Conservation (phyloP, 2,113 vertebrate species). For the Seriola aureovittata region DNA sequence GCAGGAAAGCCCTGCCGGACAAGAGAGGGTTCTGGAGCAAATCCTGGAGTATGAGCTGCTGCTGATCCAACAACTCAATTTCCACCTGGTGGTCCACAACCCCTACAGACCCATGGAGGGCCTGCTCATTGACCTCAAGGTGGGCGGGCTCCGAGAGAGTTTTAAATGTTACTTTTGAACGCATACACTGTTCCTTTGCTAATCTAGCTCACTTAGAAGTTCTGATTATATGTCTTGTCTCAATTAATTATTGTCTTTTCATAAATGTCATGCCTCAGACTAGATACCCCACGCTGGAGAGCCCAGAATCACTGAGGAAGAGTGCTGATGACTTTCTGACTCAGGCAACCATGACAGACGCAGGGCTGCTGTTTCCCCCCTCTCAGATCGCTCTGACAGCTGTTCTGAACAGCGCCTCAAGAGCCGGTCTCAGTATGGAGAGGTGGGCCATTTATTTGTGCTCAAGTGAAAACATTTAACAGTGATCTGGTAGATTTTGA, state of each 20-base stretch:
- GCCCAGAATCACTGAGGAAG: constrained; percentile 94
- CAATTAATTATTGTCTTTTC: rapidly evolving
- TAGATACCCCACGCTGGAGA: constrained; percentile 91
- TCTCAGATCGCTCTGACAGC: constrained; percentile 94
- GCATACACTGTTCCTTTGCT: no score
- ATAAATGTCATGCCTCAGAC: constrained; percentile 81
- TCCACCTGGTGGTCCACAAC: constrained; percentile 96
- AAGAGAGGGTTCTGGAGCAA: constrained; percentile 92
- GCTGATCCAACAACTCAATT: constrained; percentile 96
- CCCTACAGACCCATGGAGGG: constrained; percentile 97
- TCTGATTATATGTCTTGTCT: neutral
- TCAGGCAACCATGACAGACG: constrained; percentile 90
- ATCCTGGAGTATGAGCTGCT: constrained; percentile 96
- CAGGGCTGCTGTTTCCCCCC: constrained; percentile 90
- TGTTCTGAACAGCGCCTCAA: constrained; percentile 90
- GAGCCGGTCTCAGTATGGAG: constrained; percentile 93
- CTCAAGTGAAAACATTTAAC: neutral
- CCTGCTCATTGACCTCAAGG: constrained; percentile 96
- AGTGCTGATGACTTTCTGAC: constrained; percentile 94
- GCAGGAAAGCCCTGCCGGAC: constrained; percentile 89
- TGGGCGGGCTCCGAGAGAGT: constrained; percentile 49
- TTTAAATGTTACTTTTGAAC: neutral
- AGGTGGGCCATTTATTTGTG: constrained; percentile 80
- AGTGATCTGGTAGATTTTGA: neutral
- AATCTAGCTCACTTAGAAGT: neutral